Percentiles rank a stretch among this genome's conserved stretches.
Evolutionary conservation across 2,888 invertebrate species (phyloP).

Genomic region (Agrotis clavis): DNA sequence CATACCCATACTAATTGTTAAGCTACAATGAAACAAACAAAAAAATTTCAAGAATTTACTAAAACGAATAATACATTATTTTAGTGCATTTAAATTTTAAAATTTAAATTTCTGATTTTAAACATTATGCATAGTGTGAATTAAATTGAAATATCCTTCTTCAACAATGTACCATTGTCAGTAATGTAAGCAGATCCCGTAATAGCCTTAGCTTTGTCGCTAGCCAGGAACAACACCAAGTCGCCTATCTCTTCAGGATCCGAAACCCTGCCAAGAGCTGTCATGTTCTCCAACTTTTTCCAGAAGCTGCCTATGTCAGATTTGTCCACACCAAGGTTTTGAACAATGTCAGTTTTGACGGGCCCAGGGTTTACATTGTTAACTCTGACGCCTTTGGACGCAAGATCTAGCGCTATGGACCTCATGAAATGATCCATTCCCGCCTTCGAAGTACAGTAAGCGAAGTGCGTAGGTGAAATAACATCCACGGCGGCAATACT

Average conservation of each 20-base stretch:
- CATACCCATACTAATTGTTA: not conserved
- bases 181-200: constrained; percentile 92
- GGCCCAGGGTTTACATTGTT: constrained; percentile 97
- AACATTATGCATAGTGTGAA: not conserved
- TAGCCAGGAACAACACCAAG: constrained; percentile 65
- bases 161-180: constrained; percentile 64
- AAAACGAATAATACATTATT: not conserved
- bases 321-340: constrained; percentile 73
- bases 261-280: constrained; percentile 95
- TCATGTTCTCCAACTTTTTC: constrained; percentile 94
- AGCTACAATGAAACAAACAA: constrained; percentile 5
- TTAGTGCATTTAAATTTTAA: not conserved
- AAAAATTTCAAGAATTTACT: not conserved
- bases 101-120: not conserved
- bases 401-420: constrained; percentile 95
- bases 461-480: constrained; percentile 33
- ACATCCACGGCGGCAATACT: constrained; percentile 60
- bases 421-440: constrained; percentile 96
- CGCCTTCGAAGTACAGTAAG: constrained; percentile 69
- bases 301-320: constrained; percentile 74
- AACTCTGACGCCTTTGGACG: constrained; percentile 93
- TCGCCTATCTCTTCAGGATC: constrained; percentile 75
- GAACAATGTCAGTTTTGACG: constrained; percentile 82
- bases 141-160: not conserved
- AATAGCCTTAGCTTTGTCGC: constrained; percentile 92